Conservation (phyloP, 2,797 vertebrate genomes). For the Miichthys miiuy region DNA sequence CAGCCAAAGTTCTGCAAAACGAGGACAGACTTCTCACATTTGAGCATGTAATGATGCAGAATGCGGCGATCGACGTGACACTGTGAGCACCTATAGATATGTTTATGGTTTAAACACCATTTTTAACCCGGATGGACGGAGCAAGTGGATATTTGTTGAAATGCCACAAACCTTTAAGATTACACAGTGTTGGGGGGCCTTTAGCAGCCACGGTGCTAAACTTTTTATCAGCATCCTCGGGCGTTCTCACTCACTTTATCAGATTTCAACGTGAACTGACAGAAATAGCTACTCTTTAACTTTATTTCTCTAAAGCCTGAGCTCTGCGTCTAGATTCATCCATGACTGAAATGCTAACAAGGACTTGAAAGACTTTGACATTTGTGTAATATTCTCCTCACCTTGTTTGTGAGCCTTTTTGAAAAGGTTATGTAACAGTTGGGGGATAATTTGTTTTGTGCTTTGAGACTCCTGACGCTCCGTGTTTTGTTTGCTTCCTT, state of each 20-base stretch:
- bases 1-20: too few species aligned
- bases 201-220: background rate
- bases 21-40: too few species aligned
- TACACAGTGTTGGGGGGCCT: slow-evolving; percentile 7
- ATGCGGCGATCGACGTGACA: too few species aligned
- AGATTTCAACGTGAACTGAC: background rate
- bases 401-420: slow-evolving; percentile 68
- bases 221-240: background rate
- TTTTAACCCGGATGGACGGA: too few species aligned
- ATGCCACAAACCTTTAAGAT: background rate
- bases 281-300: background rate
- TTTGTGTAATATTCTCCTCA: slow-evolving; percentile 74
- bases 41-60: too few species aligned
- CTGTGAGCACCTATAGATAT: too few species aligned
- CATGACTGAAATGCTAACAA: background rate
- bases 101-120: too few species aligned
- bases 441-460: slow-evolving; percentile 58
- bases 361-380: slow-evolving; percentile 36
- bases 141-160: too few species aligned
- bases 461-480: slow-evolving; percentile 68
- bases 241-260: background rate
- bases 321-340: background rate
- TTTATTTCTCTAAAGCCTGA: background rate
- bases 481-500: slow-evolving; percentile 55
- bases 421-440: slow-evolving; percentile 55